A percentile compares a stretch with the other conserved stretches of the same genome.
phyloP scores from a whole-genome alignment of 2,797 vertebrate genomes.

The Eidolon dupreanum region DNA sequence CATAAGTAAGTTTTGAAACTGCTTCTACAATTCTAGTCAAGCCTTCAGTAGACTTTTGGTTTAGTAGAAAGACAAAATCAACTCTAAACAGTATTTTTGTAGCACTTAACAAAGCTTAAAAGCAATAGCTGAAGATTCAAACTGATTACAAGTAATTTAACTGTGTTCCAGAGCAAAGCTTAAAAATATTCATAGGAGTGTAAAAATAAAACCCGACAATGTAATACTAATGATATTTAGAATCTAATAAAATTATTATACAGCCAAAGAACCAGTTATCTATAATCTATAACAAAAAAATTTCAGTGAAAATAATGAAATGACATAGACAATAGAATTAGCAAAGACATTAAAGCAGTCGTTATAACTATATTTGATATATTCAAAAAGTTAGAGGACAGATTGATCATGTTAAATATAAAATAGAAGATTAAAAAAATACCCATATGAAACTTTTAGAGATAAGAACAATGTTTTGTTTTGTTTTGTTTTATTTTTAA shows the following conservation, averaged over 20 bases:
- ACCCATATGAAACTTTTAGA: background rate
- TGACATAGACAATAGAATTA: background rate
- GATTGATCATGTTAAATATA: background rate
- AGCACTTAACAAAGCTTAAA: background rate
- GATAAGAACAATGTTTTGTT: background rate
- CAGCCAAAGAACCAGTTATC: background rate
- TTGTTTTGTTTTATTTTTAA: background rate
- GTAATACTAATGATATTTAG: background rate
- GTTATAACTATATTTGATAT: background rate
- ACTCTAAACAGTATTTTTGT: background rate
- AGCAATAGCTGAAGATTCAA: background rate
- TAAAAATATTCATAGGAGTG: background rate
- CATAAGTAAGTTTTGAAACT: background rate
- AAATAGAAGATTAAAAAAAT: background rate
- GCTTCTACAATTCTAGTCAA: background rate
- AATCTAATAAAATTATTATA: background rate
- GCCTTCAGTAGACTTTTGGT: background rate
- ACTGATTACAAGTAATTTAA: background rate
- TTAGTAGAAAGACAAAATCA: constrained; percentile 2
- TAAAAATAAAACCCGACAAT: background rate
- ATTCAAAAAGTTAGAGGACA: background rate
- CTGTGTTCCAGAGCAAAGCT: background rate
- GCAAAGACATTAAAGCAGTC: background rate
- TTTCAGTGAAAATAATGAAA: background rate
- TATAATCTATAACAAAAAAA: background rate